Conservation (phyloP, 2,113 vertebrate species). For the Varanus komodoensis region DNA sequence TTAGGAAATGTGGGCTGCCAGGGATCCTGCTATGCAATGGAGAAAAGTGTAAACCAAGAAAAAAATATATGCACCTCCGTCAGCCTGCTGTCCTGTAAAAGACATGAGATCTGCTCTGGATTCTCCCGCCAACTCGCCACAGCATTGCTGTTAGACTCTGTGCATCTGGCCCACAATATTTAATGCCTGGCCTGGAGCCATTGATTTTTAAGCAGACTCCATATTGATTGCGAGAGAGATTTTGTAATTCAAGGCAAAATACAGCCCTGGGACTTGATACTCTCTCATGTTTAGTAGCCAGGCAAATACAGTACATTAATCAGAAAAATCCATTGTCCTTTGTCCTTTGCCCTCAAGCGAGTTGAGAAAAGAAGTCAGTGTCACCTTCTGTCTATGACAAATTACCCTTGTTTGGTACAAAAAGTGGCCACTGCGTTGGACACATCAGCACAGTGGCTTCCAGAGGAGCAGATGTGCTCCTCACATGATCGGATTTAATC, state of each 20-base stretch:
- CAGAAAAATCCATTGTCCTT: constrained; percentile 47
- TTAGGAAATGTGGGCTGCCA: no score
- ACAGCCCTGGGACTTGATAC: constrained; percentile 41
- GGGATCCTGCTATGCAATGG: no score
- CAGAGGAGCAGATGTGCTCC: not conserved
- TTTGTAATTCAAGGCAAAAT: constrained; percentile 39
- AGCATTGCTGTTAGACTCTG: constrained; percentile 39
- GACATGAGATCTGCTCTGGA: no score
- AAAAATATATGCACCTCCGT: no score
- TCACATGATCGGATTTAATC: constrained; percentile 10
- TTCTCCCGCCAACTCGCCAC: no score
- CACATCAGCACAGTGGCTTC: constrained; percentile 3
- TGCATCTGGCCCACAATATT: constrained; percentile 42
- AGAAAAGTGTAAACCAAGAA: no score
- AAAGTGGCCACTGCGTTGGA: not conserved
- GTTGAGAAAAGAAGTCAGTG: not conserved
- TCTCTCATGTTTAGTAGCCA: not conserved
- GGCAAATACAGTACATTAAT: constrained; percentile 61
- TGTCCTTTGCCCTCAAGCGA: not conserved
- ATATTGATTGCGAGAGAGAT: constrained; percentile 45
- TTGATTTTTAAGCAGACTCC: constrained; percentile 49
- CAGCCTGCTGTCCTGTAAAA: no score
- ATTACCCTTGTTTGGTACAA: constrained; percentile 15
- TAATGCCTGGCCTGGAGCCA: constrained; percentile 39
- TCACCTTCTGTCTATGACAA: constrained; percentile 42